Base-by-base conservation (phyloP, 2,888 invertebrate genomes). In the Habroteleia sp. region DNA sequence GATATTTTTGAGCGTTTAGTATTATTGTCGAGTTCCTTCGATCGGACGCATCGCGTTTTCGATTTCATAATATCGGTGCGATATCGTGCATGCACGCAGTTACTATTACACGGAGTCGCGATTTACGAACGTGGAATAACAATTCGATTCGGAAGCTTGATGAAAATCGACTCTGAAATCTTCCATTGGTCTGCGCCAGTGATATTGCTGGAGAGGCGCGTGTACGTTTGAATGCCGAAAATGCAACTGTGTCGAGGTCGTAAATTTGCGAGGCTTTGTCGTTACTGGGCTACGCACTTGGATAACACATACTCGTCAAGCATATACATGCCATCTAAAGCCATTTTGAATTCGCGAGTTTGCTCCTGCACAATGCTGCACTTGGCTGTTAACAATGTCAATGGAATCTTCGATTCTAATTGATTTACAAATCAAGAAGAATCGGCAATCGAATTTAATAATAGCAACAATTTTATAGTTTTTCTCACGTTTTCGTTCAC, bases 121-220 rank as follows among this genome's bases (percentile, higher is more conserved):
- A 75, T 71, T 75, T 69, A 65, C 69, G 71, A 54, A 54, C 65
- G 37, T 27, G 65, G 82, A 83, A 82, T 83, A 76, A 69, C 79
- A 82, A 83, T 80, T 77, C 46, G 56, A 13, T 73, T 62, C 79
- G 80, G 80, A 78, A 79, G 62, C 65, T 77, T 58, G 74, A 71
- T 37, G 44, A 72, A 54, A 75, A 54, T 77, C 65, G 71, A 63
- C 52, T 65, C 62, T 62, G 62, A 69, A 77, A 77, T 73, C 73
- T 73, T 66, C 54, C 66, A 62, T 20, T 74, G 42, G 52, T 14
- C 60, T 20, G 41, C 29, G 27, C 29, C 10, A 10, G 37, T 10
- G 39, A 56, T 48, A 29, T 27, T 27, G 29, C 42, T 8, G 25
- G 42, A 13, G 44, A 58, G 35, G 25, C 52, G 48, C 52, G 25